These are phyloP conservation scores for Aurelia aurita complex sp. Pacific DNA, from an alignment of 30 jellyfish, hydroid and myxozoan genomes.

Conservation along the genomic window DNA sequence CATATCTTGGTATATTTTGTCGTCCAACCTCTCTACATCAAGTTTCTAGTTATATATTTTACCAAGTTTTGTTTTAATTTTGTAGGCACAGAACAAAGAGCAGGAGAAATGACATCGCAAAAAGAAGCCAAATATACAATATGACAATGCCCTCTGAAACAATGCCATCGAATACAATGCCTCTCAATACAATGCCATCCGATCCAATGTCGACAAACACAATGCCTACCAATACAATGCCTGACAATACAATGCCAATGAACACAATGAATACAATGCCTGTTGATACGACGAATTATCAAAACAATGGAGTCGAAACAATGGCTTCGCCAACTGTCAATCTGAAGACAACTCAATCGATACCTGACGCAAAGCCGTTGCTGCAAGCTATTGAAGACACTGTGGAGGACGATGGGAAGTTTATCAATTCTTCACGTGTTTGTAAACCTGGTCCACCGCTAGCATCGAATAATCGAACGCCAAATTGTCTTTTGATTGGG, in stretches of 20 bases:
- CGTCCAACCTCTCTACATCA: too few relatives aligned
- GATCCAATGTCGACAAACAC: too few relatives aligned
- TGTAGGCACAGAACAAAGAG: too few relatives aligned
- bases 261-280: neutral
- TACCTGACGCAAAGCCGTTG: neutral
- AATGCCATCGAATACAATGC: constrained; percentile 5
- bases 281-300: neutral
- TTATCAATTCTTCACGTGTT: constrained; percentile 66
- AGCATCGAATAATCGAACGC: constrained; percentile 69
- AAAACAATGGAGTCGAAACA: neutral
- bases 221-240: too few relatives aligned
- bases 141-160: neutral
- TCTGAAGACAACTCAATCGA: neutral
- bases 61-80: too few relatives aligned
- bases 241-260: too few relatives aligned
- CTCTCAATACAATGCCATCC: neutral
- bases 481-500: constrained; percentile 92
- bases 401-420: constrained; percentile 41
- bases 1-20: too few relatives aligned
- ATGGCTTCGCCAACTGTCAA: neutral
- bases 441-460: constrained; percentile 92
- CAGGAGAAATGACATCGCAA: neutral
- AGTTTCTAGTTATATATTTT: too few relatives aligned
- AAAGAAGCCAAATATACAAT: constrained; percentile 19
- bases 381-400: neutral